Base-by-base conservation (phyloP, 2,888 invertebrate genomes). In the Rhodophaea formosa region DNA sequence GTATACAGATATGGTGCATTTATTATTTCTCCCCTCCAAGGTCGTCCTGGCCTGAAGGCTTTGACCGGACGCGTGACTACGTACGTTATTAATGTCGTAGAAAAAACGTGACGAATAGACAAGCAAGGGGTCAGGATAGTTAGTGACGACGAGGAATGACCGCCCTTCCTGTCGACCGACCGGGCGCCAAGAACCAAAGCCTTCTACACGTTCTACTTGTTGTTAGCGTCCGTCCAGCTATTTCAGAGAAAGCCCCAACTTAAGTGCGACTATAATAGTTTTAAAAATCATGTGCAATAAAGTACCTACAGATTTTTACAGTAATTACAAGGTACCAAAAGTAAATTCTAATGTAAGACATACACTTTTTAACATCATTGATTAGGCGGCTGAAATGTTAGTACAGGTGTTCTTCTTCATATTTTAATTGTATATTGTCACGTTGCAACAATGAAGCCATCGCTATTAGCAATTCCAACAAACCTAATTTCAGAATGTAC, bases 51-150 rank as follows among this genome's bases (percentile, higher is more conserved):
- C 49, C 46, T 29, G n/a, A 30, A 49, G 49, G 30, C 49, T 49
- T 49, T 49, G 49, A 49, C 32, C 32, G 30, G 15, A 49, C 49
- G 32, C 49, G 47, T 30, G 47, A 49, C 47, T 14, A 30, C n/a
- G 30, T 49, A 30, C 47, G 15, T 32, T 49, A 49, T 8, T 49
- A 49, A 49, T 49, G 32, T 32, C 15, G 29, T 32, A 29, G 49
- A 49, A n/a, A 49, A 49, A 47, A 49, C 10, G 49, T 30, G 49
- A 49, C 14, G 49, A 14, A 32, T 49, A 49, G 32, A 49, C 32
- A 32, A 32, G 14, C 45, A 29, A 8, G 49, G 32, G 29, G 29
- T 14, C 29, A 12, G 29, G 8, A 39, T 10, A 39, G n/a, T 14
- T 10, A n/a, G n/a, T 5, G 12, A 3, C n/a, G 7, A 14, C 49